A percentile compares a stretch with the other conserved stretches of the same genome.
phyloP scores from a whole-genome alignment of 1,140 invertebrate genomes.

The Lasioglossum baleicum region DNA sequence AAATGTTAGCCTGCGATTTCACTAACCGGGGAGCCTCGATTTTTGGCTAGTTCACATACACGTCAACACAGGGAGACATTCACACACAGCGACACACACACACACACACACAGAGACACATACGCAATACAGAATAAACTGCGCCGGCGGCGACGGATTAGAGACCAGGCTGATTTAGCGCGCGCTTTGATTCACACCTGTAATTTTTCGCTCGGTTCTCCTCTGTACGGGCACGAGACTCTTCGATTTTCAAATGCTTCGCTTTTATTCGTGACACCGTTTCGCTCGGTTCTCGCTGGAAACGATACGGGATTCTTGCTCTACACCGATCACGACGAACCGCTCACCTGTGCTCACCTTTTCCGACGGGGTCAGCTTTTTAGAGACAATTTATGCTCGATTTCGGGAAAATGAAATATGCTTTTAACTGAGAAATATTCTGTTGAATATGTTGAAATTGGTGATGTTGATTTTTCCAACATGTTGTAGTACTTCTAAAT shows the following conservation, averaged over 20 bases:
- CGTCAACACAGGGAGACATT: too few relatives aligned
- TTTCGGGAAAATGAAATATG: too few relatives aligned
- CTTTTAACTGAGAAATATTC: too few relatives aligned
- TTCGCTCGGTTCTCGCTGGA: constrained; percentile 44
- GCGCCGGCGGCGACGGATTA: neutral
- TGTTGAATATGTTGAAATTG: too few relatives aligned
- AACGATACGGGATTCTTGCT: constrained; percentile 14
- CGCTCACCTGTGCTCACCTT: neutral
- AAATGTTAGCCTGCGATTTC: neutral
- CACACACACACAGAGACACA: neutral
- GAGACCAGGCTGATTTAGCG: constrained; percentile 21
- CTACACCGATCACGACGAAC: constrained; percentile 20
- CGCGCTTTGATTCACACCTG: constrained; percentile 31
- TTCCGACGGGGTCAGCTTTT: too few relatives aligned
- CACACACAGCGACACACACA: too few relatives aligned
- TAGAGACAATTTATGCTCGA: too few relatives aligned
- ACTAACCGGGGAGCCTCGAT: neutral
- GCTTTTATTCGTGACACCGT: constrained; percentile 48
- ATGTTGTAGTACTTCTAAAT: too few relatives aligned
- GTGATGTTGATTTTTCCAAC: too few relatives aligned
- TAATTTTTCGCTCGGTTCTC: constrained; percentile 40
- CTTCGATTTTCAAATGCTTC: constrained; percentile 31
- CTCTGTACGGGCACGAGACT: constrained; percentile 22
- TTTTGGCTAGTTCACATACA: neutral
- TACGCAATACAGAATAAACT: too few relatives aligned